Base-by-base conservation (phyloP, 1,140 invertebrate genomes). In the Homalodisca vitripennis region DNA sequence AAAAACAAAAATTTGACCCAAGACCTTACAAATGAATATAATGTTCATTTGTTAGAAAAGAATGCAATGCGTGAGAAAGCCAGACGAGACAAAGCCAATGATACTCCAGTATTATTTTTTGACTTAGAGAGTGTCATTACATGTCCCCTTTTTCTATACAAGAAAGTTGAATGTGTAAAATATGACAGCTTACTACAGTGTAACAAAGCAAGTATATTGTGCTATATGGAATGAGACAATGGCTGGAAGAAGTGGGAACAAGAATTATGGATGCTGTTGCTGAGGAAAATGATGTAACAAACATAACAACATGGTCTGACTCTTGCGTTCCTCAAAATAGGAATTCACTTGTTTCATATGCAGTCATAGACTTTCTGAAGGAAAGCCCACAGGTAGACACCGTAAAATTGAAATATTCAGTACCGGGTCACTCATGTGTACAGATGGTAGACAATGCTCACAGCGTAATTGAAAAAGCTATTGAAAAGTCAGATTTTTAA, bases 401-500 rank as follows among this genome's bases (percentile, higher is more conserved):
- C 14, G 70, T 76, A 34, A 74, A 63, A 32, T 69, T 76, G 70
- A 76, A 77, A 72, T 77, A 72, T 71, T 75, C 74, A 31, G 57
- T 67, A 46, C 74, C 76, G n/a, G 75, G 75, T 32, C 74, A 77
- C 62, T 73, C 73, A 14, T 72, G 71, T 65, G 55, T 73, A 13
- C 75, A 77, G 65, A 75, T 77, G 70, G 69, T 75, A n/a, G 76
- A 77, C 69, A 14, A 51, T 64, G 69, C 72, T 0, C 75, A 77
- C 62, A 77, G 74, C 48, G 27, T 27, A 24, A 77, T 76, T 62
- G 74, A 77, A 73, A 74, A 68, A 67, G 57, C 70, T 24, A 69
- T 76, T 32, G 63, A 55, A 22, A 74, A 73, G 47, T 27, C 6
- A 10, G 67, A 68, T 12, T 68, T 68, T 48, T 74, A n/a, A 67